These are phyloP conservation scores for Cylindroiulus punctatus DNA, from an alignment of 2,888 invertebrate genomes.

Conservation along the genomic window DNA sequence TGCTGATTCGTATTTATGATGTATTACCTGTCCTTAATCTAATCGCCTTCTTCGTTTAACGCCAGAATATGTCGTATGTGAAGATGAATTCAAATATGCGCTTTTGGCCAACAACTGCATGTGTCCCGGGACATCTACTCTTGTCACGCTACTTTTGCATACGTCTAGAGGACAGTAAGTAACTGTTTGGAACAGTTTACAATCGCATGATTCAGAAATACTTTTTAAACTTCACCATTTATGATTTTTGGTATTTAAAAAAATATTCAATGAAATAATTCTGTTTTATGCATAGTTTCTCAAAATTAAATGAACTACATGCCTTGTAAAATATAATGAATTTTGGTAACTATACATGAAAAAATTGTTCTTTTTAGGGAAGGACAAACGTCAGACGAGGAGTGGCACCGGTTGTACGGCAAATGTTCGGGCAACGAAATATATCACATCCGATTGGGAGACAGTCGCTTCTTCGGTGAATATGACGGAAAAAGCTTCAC, in stretches of 20 bases:
- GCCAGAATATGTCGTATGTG: constrained; percentile 93
- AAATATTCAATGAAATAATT: too few relatives aligned
- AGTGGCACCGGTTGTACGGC: constrained; percentile 98
- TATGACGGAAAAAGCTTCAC: constrained; percentile 99
- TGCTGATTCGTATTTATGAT: not conserved
- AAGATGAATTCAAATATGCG: constrained; percentile 99
- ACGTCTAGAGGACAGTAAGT: constrained; percentile 98
- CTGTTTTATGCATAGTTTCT: too few relatives aligned
- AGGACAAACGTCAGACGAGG: constrained; percentile 93
- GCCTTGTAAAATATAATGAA: not conserved
- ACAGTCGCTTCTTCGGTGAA: constrained; percentile 97
- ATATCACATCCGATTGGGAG: constrained; percentile 94
- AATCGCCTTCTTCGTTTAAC: not conserved
- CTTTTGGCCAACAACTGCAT: constrained; percentile 97
- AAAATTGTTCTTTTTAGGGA: constrained; percentile 73
- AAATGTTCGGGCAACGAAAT: constrained; percentile 99
- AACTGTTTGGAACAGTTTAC: not conserved
- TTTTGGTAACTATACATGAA: constrained; percentile 19
- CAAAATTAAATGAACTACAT: not conserved
- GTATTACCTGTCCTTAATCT: not conserved
- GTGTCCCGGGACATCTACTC: constrained; percentile 95
- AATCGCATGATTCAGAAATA: too few relatives aligned
- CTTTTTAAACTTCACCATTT: too few relatives aligned
- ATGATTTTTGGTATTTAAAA: too few relatives aligned
- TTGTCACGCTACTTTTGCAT: constrained; percentile 93